phyloP scores from a whole-genome alignment of 1,140 invertebrate species.

The Drosophila tsacasi region DNA sequence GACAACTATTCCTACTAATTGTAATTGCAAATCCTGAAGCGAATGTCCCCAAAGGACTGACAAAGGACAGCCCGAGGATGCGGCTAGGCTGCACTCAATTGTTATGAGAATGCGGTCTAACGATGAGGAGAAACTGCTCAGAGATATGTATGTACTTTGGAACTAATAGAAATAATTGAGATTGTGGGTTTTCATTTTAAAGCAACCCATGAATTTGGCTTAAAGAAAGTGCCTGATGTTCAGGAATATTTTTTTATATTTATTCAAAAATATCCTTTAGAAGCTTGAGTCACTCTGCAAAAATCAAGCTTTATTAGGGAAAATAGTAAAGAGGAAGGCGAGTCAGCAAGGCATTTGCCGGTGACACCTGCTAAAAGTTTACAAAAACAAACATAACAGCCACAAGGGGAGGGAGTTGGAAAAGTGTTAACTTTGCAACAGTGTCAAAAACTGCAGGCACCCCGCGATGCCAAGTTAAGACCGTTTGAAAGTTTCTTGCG shows the following conservation, averaged over 20 bases:
- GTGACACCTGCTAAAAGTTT: conserved; percentile 43
- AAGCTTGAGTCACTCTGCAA: neutral
- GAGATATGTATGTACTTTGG: neutral
- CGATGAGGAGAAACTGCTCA: conserved; percentile 13
- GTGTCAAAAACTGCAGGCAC: conserved; percentile 51
- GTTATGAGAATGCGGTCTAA: conserved; percentile 39
- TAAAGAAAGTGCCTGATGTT: neutral
- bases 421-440: conserved; percentile 43
- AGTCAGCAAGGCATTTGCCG: neutral
- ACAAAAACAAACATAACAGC: conserved; percentile 23
- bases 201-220: neutral
- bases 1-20: conserved; percentile 19
- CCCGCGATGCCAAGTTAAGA: conserved; percentile 19
- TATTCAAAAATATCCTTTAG: neutral
- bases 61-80: conserved; percentile 37
- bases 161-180: conserved; percentile 20
- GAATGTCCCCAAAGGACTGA: conserved; percentile 27
- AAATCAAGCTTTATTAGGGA: neutral
- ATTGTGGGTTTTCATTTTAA: neutral
- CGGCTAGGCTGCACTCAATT: conserved; percentile 33
- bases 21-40: conserved; percentile 35
- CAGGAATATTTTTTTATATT: too few relatives aligned
- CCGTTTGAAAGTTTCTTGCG: conserved; percentile 37
- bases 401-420: neutral
- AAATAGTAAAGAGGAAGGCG: neutral